Percentiles rank a stretch among this genome's conserved stretches.
phyloP scores from a whole-genome alignment of 2,797 vertebrate species.

The Eulemur coronatus region DNA sequence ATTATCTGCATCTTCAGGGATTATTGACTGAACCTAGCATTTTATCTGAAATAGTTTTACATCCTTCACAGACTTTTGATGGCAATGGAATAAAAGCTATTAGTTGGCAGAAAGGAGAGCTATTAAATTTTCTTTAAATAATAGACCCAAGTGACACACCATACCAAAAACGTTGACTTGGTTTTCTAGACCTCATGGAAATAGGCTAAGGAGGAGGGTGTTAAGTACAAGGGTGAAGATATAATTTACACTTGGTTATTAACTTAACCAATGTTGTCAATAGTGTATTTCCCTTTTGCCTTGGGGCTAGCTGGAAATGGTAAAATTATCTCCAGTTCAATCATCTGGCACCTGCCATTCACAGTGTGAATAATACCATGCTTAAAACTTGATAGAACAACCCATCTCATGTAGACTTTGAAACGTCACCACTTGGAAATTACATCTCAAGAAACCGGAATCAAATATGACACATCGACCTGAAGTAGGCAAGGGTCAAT shows the following conservation, averaged over 20 bases:
- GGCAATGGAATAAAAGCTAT: background rate
- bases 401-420: slow-evolving; percentile 32
- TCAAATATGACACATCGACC: slow-evolving; percentile 65
- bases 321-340: slow-evolving; percentile 52
- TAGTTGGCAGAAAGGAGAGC: background rate
- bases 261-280: slow-evolving; percentile 61
- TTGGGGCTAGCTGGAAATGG: slow-evolving; percentile 38
- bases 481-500: slow-evolving; percentile 68
- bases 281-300: slow-evolving; percentile 46
- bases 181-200: slow-evolving; percentile 2
- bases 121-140: slow-evolving; percentile 30
- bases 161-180: slow-evolving; percentile 44
- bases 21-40: background rate
- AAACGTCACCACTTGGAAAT: slow-evolving; percentile 60
- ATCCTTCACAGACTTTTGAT: background rate
- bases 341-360: slow-evolving; percentile 59
- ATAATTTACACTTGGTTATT: slow-evolving; percentile 58
- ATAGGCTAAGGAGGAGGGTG: background rate
- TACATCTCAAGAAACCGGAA: slow-evolving; percentile 54
- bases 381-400: slow-evolving; percentile 40
- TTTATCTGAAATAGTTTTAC: slow-evolving; percentile 46
- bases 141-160: background rate
- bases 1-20: background rate
- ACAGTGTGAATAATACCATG: background rate
- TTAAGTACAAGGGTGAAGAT: slow-evolving; percentile 24